phyloP scores from a whole-genome alignment of 2,797 vertebrate genomes.

The Potorous gilbertii region DNA sequence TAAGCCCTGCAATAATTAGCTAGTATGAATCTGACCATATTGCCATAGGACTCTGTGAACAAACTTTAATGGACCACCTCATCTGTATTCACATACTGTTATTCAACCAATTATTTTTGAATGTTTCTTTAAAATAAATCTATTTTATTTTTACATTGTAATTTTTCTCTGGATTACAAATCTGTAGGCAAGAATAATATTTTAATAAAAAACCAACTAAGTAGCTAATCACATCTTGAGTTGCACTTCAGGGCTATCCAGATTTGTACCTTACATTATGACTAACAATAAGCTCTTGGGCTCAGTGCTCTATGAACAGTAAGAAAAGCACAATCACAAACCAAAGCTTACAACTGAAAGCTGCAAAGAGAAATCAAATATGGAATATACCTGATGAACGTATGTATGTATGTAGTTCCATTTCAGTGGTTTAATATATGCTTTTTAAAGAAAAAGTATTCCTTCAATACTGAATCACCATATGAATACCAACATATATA shows the following conservation, averaged over 20 bases:
- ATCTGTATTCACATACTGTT: slow-evolving; percentile 54
- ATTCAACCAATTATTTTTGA: slow-evolving; percentile 52
- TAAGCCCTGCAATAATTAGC: slow-evolving; percentile 46
- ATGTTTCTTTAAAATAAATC: slow-evolving; percentile 60
- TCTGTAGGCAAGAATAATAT: slow-evolving; percentile 21
- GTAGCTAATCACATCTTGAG: slow-evolving; percentile 40
- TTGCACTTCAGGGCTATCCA: slow-evolving; percentile 44
- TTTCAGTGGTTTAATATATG: slow-evolving; percentile 11
- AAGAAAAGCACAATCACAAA: slow-evolving; percentile 12
- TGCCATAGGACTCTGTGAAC: slow-evolving; percentile 31
- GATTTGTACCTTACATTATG: slow-evolving; percentile 49
- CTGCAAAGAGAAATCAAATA: slow-evolving; percentile 41
- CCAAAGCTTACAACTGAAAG: slow-evolving; percentile 43
- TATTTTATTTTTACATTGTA: slow-evolving; percentile 60
- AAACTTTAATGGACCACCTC: slow-evolving; percentile 45
- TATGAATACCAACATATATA: not conserved
- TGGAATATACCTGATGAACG: slow-evolving; percentile 6
- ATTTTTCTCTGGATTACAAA: slow-evolving; percentile 47
- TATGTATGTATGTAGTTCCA: not conserved
- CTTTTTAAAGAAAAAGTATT: slow-evolving; percentile 39
- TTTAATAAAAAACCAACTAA: slow-evolving; percentile 58
- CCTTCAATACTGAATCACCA: not conserved
- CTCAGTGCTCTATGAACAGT: slow-evolving; percentile 33
- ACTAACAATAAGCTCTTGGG: slow-evolving; percentile 64
- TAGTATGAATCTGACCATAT: slow-evolving; percentile 37